phyloP scores from a whole-genome alignment of 1,140 invertebrate genomes.

The Mizuhopecten yessoensis region DNA sequence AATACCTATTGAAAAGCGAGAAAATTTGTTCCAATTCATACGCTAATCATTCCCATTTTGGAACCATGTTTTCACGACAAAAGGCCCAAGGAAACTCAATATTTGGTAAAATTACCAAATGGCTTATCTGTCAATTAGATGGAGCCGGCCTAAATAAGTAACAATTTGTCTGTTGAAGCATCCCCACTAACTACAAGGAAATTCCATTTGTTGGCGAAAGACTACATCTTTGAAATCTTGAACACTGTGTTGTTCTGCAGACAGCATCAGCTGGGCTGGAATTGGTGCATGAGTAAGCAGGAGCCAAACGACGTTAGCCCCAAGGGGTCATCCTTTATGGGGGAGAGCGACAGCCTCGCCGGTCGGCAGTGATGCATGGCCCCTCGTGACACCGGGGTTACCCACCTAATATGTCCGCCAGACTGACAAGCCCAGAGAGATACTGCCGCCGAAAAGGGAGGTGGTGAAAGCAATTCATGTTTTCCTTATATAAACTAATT shows the following conservation, averaged over 20 bases:
- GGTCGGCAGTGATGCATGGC: slow-evolving; percentile 20
- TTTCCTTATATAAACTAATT: slow-evolving; percentile 40
- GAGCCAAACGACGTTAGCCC: slow-evolving; percentile 36
- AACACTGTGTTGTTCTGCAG: slow-evolving; percentile 8
- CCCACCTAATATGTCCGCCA: slow-evolving; percentile 36
- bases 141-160: slow-evolving; percentile 55
- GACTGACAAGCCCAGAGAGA: slow-evolving; percentile 6
- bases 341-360: slow-evolving; percentile 35
- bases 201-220: slow-evolving; percentile 60
- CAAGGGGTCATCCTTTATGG: slow-evolving; percentile 37
- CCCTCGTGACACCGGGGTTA: slow-evolving; percentile 27
- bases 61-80: slow-evolving; percentile 35
- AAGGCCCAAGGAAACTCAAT: slow-evolving; percentile 51
- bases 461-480: slow-evolving; percentile 1
- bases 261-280: slow-evolving; percentile 37
- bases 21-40: slow-evolving; percentile 49
- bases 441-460: background rate
- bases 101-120: slow-evolving; percentile 56
- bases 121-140: slow-evolving; percentile 56
- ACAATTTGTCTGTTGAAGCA: slow-evolving; percentile 53
- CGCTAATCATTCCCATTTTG: slow-evolving; percentile 42
- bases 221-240: slow-evolving; percentile 27
- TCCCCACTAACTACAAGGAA: slow-evolving; percentile 53
- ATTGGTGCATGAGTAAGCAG: slow-evolving; percentile 36
- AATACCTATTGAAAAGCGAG: slow-evolving; percentile 6